Percentiles rank a stretch among this genome's conserved stretches.
Evolutionary conservation across 2,888 invertebrate species (phyloP).

Genomic region (Acronicta aceris): DNA sequence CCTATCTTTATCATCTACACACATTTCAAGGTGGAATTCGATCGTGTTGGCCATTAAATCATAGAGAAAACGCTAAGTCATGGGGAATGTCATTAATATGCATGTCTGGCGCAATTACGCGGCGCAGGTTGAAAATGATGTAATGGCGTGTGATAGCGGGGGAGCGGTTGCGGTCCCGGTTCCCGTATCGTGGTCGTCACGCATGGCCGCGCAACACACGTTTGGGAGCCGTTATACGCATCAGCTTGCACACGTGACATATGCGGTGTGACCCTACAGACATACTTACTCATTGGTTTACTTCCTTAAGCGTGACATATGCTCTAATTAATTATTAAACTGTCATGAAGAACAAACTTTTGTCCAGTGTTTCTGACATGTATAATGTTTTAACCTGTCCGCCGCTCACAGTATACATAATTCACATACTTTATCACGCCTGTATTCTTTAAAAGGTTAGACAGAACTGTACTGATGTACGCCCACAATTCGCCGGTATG

Average conservation of each 20-base stretch:
- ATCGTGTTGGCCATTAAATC: slow-evolving; percentile 8
- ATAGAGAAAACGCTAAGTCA: slow-evolving; percentile 24
- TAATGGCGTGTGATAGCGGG: slow-evolving; percentile 60
- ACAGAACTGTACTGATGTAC: too few relatives aligned
- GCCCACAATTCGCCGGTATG: too few relatives aligned
- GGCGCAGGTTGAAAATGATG: slow-evolving; percentile 60
- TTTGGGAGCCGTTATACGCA: slow-evolving; percentile 67
- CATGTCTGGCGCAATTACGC: slow-evolving; percentile 43
- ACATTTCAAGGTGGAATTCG: slow-evolving; percentile 1
- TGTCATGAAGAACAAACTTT: slow-evolving; percentile 11
- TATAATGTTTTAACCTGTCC: slow-evolving; percentile 14
- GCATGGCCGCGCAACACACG: slow-evolving; percentile 60
- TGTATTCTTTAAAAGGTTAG: too few relatives aligned
- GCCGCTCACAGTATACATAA: background rate
- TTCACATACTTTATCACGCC: too few relatives aligned
- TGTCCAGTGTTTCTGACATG: slow-evolving; percentile 17
- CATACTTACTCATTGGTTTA: slow-evolving; percentile 15
- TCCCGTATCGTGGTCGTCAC: slow-evolving; percentile 54
- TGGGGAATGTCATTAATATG: slow-evolving; percentile 33
- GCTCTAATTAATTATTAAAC: slow-evolving; percentile 26
- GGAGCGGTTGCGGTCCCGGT: slow-evolving; percentile 49
- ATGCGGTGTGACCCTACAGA: slow-evolving; percentile 30
- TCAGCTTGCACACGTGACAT: slow-evolving; percentile 67
- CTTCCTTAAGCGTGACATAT: slow-evolving; percentile 19
- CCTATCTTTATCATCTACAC: too few relatives aligned